These are phyloP conservation scores for Coenobita brevimanus DNA, from an alignment of 1,140 invertebrate species.

Conservation along the genomic window DNA sequence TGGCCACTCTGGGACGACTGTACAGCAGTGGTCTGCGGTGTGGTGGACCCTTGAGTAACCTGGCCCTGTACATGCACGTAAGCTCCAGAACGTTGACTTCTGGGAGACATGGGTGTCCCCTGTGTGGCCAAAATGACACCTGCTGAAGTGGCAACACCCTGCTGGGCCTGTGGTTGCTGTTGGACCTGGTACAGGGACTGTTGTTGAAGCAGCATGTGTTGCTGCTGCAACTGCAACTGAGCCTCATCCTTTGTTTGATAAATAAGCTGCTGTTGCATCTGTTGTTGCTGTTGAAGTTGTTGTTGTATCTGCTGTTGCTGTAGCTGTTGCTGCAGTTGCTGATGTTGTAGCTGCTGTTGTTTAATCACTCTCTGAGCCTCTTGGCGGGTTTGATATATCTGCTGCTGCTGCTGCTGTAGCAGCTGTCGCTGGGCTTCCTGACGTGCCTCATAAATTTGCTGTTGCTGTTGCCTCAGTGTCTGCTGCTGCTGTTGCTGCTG, in stretches of 20 bases:
- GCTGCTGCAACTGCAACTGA: constrained; percentile 50
- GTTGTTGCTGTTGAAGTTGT: constrained; percentile 49
- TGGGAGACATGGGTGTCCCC: constrained; percentile 68
- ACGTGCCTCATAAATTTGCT: constrained; percentile 52
- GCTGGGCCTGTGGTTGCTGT: constrained; percentile 36
- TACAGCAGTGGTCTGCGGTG: constrained; percentile 26
- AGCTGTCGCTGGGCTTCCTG: constrained; percentile 59
- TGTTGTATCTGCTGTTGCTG: constrained; percentile 54
- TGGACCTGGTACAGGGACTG: constrained; percentile 43
- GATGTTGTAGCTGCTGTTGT: constrained; percentile 55
- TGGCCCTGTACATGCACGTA: constrained; percentile 68
- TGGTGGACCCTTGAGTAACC: constrained; percentile 26
- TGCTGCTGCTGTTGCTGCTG: constrained; percentile 54
- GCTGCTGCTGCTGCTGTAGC: constrained; percentile 58
- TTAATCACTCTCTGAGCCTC: constrained; percentile 49
- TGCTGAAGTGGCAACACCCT: constrained; percentile 38
- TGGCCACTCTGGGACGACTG: constrained; percentile 50
- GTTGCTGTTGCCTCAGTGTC: constrained; percentile 53
- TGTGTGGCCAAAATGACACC: constrained; percentile 63
- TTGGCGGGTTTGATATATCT: constrained; percentile 57
- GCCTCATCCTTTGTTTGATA: constrained; percentile 48
- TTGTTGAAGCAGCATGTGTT: constrained; percentile 21
- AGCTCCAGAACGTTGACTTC: constrained; percentile 65
- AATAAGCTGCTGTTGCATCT: constrained; percentile 53
- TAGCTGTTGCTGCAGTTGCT: constrained; percentile 54